Conservation (phyloP, 2,797 vertebrate genomes). For the Spatula clypeata region DNA sequence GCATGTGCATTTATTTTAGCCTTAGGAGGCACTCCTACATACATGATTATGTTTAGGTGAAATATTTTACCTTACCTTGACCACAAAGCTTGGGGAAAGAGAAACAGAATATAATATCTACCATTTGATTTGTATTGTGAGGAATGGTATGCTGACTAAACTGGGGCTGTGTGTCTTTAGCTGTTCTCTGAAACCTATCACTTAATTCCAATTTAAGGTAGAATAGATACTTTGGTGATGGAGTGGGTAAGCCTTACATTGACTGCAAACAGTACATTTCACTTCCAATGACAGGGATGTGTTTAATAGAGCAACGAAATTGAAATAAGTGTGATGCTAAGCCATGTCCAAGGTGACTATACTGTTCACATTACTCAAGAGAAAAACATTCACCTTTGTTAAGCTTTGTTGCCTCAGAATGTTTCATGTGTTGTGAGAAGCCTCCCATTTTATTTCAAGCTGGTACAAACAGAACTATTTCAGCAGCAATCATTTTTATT, state of each 20-base stretch:
- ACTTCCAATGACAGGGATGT: not conserved
- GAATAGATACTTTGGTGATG: not conserved
- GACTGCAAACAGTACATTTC: not conserved
- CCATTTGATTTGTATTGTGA: not conserved
- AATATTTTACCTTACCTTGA: conserved; percentile 44
- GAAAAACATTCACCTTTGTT: conserved; percentile 1
- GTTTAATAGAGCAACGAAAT: not conserved
- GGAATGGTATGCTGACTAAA: not conserved
- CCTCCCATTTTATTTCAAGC: not conserved
- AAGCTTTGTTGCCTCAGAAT: not conserved
- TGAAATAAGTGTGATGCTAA: not conserved
- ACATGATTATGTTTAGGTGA: conserved; percentile 91
- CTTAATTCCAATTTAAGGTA: not conserved
- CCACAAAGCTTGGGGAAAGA: not conserved
- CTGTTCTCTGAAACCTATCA: not conserved
- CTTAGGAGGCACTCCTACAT: conserved; percentile 85
- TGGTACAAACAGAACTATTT: not conserved
- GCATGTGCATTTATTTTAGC: conserved; percentile 83
- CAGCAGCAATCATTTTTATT: not conserved
- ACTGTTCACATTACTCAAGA: not conserved
- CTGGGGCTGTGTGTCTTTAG: not conserved
- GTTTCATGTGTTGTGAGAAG: not conserved
- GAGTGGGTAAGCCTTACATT: not conserved
- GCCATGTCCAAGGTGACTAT: not conserved
- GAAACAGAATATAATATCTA: not conserved